phyloP scores from a whole-genome alignment of 2,888 invertebrate species.

The Litoditis marina region DNA sequence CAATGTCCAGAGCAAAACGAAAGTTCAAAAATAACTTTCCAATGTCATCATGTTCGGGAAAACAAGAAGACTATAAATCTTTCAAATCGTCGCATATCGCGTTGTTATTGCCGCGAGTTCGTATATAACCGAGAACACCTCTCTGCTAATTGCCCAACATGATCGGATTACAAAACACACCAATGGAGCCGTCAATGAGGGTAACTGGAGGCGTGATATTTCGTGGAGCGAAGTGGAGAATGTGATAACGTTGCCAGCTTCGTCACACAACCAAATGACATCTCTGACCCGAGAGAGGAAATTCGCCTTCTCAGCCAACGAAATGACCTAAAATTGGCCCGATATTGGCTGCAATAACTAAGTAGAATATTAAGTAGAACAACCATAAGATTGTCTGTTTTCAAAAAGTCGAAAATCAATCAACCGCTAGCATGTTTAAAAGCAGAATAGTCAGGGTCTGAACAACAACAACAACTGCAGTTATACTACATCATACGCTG shows the following conservation, averaged over 20 bases:
- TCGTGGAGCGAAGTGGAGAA: constrained; percentile 32
- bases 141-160: no score
- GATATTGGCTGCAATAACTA: background rate
- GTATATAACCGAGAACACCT: no score
- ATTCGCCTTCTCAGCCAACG: constrained; percentile 17
- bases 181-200: constrained; percentile 28
- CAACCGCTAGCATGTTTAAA: no score
- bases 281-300: constrained; percentile 31
- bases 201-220: constrained; percentile 26
- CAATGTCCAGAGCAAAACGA: no score
- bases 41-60: no score
- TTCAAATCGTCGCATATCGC: no score
- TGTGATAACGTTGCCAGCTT: constrained; percentile 29
- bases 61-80: background rate
- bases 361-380: background rate
- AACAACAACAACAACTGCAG: no score
- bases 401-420: no score
- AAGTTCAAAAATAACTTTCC: no score
- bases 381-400: background rate
- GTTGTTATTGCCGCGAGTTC: no score
- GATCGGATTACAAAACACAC: constrained; percentile 14
- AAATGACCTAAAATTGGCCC: constrained; percentile 16
- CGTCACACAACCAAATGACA: constrained; percentile 34
- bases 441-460: no score
- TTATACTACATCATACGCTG: no score